Base-by-base conservation (phyloP, 2,797 vertebrate genomes). In the Molossus alvarezi region DNA sequence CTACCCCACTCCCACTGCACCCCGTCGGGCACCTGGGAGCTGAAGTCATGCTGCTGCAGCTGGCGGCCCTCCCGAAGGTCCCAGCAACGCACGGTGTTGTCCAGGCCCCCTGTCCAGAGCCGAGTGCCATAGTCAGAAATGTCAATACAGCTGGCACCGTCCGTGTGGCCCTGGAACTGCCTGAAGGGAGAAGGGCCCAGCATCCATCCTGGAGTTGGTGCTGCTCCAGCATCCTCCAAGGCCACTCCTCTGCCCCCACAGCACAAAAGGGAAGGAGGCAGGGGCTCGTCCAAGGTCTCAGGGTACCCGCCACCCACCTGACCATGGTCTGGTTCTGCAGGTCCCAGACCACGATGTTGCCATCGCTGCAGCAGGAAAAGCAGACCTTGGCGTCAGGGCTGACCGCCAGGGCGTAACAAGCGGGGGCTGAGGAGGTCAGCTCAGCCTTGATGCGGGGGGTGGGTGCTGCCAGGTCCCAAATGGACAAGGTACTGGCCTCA, bases 81-180 rank as follows among this genome's bases (percentile, higher is more conserved):
- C 99, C 99, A 99, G 98, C 99, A 99, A 96, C 99, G 98, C 72
- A 99, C 99, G 0, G 99, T 99, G 98, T 99, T 99, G 98, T 99
- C 99, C 98, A 99, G 97, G 0, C 99, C 99, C 0, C 99, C 99
- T 0, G 99, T 99, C 99, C 99, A 99, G 91, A 99, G 98, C 90
- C 99, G 99, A 93, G 99, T 99, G 95, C 99, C 99, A 0, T 99
- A 13, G 0, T 99, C 99, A 0, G 99, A 99, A 90, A 99, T 99
- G 92, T 99, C 99, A 0, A 99, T 99, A 98, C 99, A 99, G 97
- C 99, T 99, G 93, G 99, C 99, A 13, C 99, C 98, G 0, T 99
- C 99, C 0, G 99, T 99, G 96, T 99, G 99, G 81, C 99, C 99
- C 0, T 98, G 98, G 97, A 99, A 99, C 98, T 99, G 97, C 92